phyloP scores from a whole-genome alignment of 2,113 vertebrate species.

The Dascyllus trimaculatus region DNA sequence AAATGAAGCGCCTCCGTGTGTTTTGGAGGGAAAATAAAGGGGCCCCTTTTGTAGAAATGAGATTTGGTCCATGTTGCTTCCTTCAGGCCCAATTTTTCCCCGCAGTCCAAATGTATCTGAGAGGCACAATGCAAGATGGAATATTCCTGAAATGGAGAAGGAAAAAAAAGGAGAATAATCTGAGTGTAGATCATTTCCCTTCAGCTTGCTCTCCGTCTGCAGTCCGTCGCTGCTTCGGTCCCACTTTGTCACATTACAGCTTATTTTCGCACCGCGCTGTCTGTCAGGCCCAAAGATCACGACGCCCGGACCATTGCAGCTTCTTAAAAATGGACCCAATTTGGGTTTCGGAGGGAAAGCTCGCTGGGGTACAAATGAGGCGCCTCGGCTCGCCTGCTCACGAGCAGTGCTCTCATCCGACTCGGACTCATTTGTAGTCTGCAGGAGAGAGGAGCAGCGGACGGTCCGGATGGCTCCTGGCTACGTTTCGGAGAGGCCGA shows the following conservation, averaged over 20 bases:
- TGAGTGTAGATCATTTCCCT: conserved; percentile 64
- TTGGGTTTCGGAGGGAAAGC: conserved; percentile 54
- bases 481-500: conserved; percentile 36
- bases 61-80: conserved; percentile 65
- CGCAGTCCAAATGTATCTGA: conserved; percentile 52
- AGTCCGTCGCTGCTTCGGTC: conserved; percentile 43
- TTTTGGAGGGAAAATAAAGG: conserved; percentile 74
- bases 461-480: conserved; percentile 41
- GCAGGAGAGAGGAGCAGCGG: conserved; percentile 44
- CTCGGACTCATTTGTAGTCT: conserved; percentile 67
- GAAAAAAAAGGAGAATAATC: conserved; percentile 52
- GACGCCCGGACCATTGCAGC: conserved; percentile 39
- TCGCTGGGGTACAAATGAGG: conserved; percentile 66
- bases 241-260: conserved; percentile 69
- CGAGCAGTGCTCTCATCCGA: conserved; percentile 51
- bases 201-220: conserved; percentile 39
- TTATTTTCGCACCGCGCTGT: conserved; percentile 57
- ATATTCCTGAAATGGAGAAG: conserved; percentile 47
- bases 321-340: conserved; percentile 71
- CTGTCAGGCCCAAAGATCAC: conserved; percentile 55
- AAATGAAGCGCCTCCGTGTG: conserved; percentile 75
- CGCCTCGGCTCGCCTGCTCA: conserved; percentile 38
- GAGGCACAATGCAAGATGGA: conserved; percentile 57
- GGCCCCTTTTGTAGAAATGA: conserved; percentile 67
- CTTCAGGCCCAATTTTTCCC: conserved; percentile 58